Base-by-base conservation (phyloP, 30 jellyfish, hydroid and myxozoan genomes). In the Turritopsis dohrnii region DNA sequence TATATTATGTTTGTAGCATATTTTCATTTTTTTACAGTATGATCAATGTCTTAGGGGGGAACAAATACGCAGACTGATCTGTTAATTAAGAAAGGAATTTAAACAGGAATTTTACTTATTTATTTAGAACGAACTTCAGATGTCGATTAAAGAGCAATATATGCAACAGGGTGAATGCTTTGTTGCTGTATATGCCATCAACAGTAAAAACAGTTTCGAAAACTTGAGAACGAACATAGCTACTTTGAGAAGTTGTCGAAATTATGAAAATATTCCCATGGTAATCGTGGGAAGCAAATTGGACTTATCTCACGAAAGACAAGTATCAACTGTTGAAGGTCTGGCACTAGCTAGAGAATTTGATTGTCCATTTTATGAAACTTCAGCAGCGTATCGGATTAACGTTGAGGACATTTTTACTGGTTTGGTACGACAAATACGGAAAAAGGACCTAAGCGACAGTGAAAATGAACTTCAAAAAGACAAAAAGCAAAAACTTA, bases 61-160 rank as follows among this genome's bases (percentile, higher is more conserved):
- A n/a, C n/a, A n/a, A n/a, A n/a, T n/a, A n/a, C n/a, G n/a, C n/a
- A n/a, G n/a, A n/a, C n/a, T n/a, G n/a, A n/a, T n/a, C n/a, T n/a
- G n/a, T n/a, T n/a, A n/a, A n/a, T n/a, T n/a, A n/a, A n/a, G n/a
- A n/a, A n/a, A n/a, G n/a, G n/a, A n/a, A n/a, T n/a, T n/a, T n/a
- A n/a, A n/a, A n/a, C n/a, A n/a, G n/a, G n/a, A n/a, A n/a, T n/a
- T n/a, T 66, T 66, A 5, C 54, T 52, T 71, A n/a, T 52, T 20
- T 20, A 82, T 71, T 21, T 85, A 90, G 97, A 95, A 90, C n/a
- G 97, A 86, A 65, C 83, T 86, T 82, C 83, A 74, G 8, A 85
- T 95, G 21, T 87, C 97, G 16, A 81, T 85, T 87, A 77, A 92
- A 71, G 97, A 90, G n/a, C n/a, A n/a, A n/a, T n/a, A n/a, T n/a